Base-by-base conservation (phyloP, 2,797 vertebrate species). In the Falco cherrug region DNA sequence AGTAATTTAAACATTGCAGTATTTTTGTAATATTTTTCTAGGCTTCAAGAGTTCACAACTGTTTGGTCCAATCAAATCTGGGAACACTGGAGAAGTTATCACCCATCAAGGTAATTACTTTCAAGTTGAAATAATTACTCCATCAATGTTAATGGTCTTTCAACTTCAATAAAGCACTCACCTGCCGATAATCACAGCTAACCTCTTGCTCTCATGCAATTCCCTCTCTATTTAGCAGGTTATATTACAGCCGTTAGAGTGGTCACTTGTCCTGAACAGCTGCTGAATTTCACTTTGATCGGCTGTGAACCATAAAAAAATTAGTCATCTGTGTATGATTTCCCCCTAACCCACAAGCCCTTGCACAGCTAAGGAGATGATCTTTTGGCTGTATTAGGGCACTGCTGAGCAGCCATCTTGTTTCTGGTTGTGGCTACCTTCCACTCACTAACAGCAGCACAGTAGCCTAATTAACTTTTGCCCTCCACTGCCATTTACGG, bases 141-240 rank as follows among this genome's bases (percentile, higher is more conserved):
- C 98, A 99, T 98, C 98, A 98, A 98, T 98, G 98, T 99, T 98
- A 98, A 99, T 98, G 98, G 98, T 98, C 98, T 98, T 98, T 98
- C 98, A 98, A 98, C 98, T 98, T 98, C 98, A 98, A 98, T 99
- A 99, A 99, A 98, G 98, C 98, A 98, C 98, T 98, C 98, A 98
- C 98, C 98, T 98, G 98, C 98, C 98, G 97, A 98, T 99, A 98
- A 98, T 98, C 98, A 98, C 97, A 37, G 97, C 98, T 98, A 98
- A 98, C 98, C 98, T 98, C 98, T 98, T 97, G 98, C 98, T 98
- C 98, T 98, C 97, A 97, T 98, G 98, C 97, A 98, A 98, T 98
- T 98, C 98, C 98, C 98, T 98, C 98, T 98, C 98, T 98, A 98
- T 98, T 98, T 98, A 98, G 98, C 93, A 97, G 98, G 98, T 98